These are phyloP conservation scores for Esperia sulphurella DNA, from an alignment of 2,888 invertebrate genomes.

Conservation along the genomic window DNA sequence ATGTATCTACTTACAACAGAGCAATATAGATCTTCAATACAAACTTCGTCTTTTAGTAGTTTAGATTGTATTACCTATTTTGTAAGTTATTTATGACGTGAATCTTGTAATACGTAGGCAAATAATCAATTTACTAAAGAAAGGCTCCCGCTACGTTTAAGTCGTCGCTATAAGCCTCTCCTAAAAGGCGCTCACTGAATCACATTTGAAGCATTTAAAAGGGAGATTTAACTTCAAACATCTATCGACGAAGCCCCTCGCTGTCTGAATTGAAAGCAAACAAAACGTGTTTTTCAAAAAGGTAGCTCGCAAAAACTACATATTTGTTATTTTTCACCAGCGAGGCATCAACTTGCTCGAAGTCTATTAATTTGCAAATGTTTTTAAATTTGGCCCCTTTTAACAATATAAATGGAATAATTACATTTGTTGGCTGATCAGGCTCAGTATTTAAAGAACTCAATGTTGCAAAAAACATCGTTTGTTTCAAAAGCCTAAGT, in stretches of 20 bases:
- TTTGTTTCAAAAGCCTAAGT: too few species aligned
- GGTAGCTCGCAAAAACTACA: constrained; percentile 60
- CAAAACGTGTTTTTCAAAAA: constrained; percentile 66
- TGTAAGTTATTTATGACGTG: too few species aligned
- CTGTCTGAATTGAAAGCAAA: constrained; percentile 68
- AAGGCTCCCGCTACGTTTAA: constrained; percentile 8
- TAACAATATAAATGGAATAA: constrained; percentile 2
- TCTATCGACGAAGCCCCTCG: constrained; percentile 57
- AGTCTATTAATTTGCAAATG: constrained; percentile 29
- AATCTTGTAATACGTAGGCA: not conserved
- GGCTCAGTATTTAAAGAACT: too few species aligned
- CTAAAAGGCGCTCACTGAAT: constrained; percentile 64
- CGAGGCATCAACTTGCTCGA: constrained; percentile 32
- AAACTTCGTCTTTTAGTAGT: too few species aligned
- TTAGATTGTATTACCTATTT: too few species aligned
- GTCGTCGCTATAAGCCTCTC: constrained; percentile 40
- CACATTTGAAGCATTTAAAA: constrained; percentile 68
- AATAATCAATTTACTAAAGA: constrained; percentile 11
- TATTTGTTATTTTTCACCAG: constrained; percentile 49
- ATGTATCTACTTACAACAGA: too few species aligned
- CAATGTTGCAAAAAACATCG: too few species aligned
- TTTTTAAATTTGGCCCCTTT: constrained; percentile 11
- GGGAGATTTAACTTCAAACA: constrained; percentile 76
- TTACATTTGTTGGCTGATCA: too few species aligned
- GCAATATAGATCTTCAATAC: too few species aligned